phyloP scores from a whole-genome alignment of 2,888 invertebrate species.

The Drosophila limbata region DNA sequence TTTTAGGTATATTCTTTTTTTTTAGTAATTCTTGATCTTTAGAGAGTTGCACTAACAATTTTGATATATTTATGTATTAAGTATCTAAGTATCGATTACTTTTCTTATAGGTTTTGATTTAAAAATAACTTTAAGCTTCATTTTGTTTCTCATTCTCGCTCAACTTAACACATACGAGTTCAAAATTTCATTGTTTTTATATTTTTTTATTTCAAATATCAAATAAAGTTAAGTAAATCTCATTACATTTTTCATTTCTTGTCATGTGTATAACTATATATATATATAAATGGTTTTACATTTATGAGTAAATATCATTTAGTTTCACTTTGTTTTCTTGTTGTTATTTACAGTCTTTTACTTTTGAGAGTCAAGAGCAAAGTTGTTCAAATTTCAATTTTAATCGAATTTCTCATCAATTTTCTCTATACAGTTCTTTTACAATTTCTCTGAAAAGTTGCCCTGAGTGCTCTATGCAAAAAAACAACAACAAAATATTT shows the following conservation, averaged over 20 bases:
- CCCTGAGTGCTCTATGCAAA: slow-evolving; percentile 82
- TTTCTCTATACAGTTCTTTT: slow-evolving; percentile 49
- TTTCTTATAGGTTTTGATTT: slow-evolving; percentile 72
- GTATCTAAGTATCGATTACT: slow-evolving; percentile 56
- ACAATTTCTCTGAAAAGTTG: slow-evolving; percentile 66
- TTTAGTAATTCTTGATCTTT: slow-evolving; percentile 33
- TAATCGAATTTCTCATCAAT: slow-evolving; percentile 44
- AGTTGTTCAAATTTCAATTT: slow-evolving; percentile 60
- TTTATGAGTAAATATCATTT: slow-evolving; percentile 73
- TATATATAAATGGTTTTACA: slow-evolving; percentile 61
- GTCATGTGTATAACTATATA: slow-evolving; percentile 37
- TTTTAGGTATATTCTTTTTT: slow-evolving; percentile 34
- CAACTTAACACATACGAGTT: slow-evolving; percentile 42
- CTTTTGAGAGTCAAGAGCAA: slow-evolving; percentile 81
- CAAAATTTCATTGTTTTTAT: not conserved
- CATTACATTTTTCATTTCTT: slow-evolving; percentile 24
- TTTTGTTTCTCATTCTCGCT: slow-evolving; percentile 39
- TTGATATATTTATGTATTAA: slow-evolving; percentile 33
- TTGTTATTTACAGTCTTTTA: slow-evolving; percentile 78
- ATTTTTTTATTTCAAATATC: slow-evolving; percentile 41
- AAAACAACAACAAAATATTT: slow-evolving; percentile 20
- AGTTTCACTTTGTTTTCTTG: slow-evolving; percentile 64
- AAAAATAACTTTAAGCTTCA: slow-evolving; percentile 65
- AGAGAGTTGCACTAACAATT: slow-evolving; percentile 64
- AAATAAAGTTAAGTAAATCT: slow-evolving; percentile 63